Conservation (phyloP, 2,888 invertebrate species). For the Apeira syringaria region DNA sequence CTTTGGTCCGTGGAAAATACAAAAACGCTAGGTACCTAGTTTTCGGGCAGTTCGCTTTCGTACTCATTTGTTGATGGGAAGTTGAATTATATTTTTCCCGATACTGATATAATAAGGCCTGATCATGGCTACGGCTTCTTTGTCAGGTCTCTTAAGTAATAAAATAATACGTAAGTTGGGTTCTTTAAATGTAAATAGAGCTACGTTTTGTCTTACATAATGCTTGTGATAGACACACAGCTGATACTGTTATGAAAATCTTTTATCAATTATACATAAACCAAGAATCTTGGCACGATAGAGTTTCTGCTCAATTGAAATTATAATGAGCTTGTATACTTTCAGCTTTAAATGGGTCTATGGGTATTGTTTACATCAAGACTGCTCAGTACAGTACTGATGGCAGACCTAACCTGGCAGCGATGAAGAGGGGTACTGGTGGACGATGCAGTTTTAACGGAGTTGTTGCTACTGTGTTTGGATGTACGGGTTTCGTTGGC, state of each 20-base stretch:
- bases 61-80: too few relatives aligned
- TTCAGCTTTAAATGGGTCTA: conserved; percentile 65
- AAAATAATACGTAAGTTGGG: conserved; percentile 68
- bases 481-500: conserved; percentile 95
- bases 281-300: too few relatives aligned
- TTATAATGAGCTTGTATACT: conserved; percentile 16
- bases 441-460: conserved; percentile 99
- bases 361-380: conserved; percentile 74
- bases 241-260: too few relatives aligned
- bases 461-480: conserved; percentile 98
- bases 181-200: conserved; percentile 19
- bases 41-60: too few relatives aligned
- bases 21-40: too few relatives aligned
- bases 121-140: conserved; percentile 71
- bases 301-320: too few relatives aligned
- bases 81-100: too few relatives aligned
- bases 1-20: too few relatives aligned
- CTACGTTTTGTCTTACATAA: conserved; percentile 65
- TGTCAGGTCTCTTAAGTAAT: conserved; percentile 60
- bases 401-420: conserved; percentile 83
- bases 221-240: conserved; percentile 23
- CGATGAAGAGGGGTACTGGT: conserved; percentile 92
- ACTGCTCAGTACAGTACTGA: conserved; percentile 81
- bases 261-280: too few relatives aligned
- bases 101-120: conserved; percentile 47